Conservation (phyloP, 2,113 vertebrate species). For the Pelecanus crispus region DNA sequence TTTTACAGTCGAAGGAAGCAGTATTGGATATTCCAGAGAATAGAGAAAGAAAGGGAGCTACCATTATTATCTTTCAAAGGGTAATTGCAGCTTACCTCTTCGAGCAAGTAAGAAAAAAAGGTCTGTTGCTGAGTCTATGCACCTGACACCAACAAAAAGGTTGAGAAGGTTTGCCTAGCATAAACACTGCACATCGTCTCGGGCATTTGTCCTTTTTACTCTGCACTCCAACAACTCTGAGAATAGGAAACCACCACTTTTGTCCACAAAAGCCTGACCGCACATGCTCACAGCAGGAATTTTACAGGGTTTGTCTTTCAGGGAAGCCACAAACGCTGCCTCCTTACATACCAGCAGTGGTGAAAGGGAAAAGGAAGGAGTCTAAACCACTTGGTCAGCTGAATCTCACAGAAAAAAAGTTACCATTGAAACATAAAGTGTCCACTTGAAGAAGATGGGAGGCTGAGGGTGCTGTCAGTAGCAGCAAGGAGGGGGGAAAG, state of each 20-base stretch:
- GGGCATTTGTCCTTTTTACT: neutral
- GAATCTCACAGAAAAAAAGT: neutral
- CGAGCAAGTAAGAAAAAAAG: neutral
- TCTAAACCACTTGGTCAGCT: neutral
- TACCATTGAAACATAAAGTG: neutral
- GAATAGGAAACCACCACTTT: conserved; percentile 22
- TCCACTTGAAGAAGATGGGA: neutral
- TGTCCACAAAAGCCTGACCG: conserved; percentile 14
- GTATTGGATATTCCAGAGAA: neutral
- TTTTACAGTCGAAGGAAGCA: neutral
- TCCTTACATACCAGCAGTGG: neutral
- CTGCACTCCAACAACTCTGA: neutral
- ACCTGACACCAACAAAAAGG: neutral
- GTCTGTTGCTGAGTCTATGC: neutral
- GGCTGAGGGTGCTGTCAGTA: neutral
- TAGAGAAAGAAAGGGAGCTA: neutral
- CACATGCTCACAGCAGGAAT: neutral
- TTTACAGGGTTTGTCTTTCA: neutral
- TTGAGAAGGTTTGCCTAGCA: neutral
- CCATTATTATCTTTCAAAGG: neutral
- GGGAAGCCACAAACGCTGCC: neutral
- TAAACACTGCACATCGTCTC: neutral
- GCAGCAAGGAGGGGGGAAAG: neutral
- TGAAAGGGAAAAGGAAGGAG: neutral
- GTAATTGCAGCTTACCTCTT: neutral